These are phyloP conservation scores for Pholis gunnellus DNA, from an alignment of 2,113 vertebrate genomes.

Conservation along the genomic window DNA sequence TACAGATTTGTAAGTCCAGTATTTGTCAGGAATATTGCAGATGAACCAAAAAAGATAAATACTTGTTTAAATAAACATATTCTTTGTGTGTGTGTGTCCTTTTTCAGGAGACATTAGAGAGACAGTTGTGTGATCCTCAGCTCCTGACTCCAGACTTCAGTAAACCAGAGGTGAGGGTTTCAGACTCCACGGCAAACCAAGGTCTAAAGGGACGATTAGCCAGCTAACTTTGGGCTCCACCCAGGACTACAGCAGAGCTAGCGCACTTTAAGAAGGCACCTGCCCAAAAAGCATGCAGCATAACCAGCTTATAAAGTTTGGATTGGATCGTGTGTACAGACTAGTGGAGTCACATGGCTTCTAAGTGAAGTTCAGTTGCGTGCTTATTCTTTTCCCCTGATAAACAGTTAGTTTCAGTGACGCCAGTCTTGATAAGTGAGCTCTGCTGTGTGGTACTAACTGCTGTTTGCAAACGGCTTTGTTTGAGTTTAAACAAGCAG, in stretches of 20 bases:
- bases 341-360: not conserved
- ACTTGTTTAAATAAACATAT: not conserved
- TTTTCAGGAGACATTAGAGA: slow-evolving; percentile 89
- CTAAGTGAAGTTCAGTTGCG: not conserved
- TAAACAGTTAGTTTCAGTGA: not conserved
- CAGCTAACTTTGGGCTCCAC: not conserved
- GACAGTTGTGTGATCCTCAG: slow-evolving; percentile 89
- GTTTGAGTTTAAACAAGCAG: not conserved
- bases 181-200: not conserved
- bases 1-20: slow-evolving; percentile 91
- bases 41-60: not conserved
- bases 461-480: not conserved
- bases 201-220: not conserved
- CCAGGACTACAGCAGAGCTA: not conserved
- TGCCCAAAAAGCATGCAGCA: not conserved
- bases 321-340: not conserved
- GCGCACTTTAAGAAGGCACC: too few species aligned
- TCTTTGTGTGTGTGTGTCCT: not conserved
- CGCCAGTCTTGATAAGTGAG: not conserved
- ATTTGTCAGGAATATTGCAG: not conserved
- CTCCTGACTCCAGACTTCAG: slow-evolving; percentile 92
- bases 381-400: not conserved
- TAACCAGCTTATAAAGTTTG: not conserved
- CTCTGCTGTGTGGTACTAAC: not conserved
- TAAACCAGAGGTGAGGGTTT: slow-evolving; percentile 91